Conservation (phyloP, 2,797 vertebrate genomes). For the Acomys russatus region DNA sequence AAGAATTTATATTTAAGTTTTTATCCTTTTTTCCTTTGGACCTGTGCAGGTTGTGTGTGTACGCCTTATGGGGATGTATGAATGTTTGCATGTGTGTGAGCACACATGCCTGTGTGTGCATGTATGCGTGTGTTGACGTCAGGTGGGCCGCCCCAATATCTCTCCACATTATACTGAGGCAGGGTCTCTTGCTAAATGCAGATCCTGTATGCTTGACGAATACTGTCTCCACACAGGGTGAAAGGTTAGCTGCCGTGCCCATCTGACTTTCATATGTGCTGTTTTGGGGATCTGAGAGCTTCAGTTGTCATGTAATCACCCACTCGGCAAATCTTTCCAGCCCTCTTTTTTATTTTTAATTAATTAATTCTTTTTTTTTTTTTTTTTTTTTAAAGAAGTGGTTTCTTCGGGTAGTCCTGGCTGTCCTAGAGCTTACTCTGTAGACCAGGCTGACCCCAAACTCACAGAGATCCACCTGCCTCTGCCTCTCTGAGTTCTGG, state of each 20-base stretch:
- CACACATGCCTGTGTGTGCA: neutral
- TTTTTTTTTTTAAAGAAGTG: too few relatives aligned
- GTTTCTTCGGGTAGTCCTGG: too few relatives aligned
- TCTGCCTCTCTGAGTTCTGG: too few relatives aligned
- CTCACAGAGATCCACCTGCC: too few relatives aligned
- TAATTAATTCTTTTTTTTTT: too few relatives aligned
- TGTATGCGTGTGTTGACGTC: neutral
- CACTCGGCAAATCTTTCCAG: neutral
- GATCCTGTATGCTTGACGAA: neutral
- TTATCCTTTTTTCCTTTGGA: neutral
- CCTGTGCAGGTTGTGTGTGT: neutral
- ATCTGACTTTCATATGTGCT: neutral
- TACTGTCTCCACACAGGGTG: neutral
- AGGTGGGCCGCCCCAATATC: neutral
- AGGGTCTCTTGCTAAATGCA: neutral
- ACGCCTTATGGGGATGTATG: neutral
- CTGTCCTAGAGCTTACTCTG: too few relatives aligned
- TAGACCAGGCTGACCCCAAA: too few relatives aligned
- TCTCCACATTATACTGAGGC: neutral
- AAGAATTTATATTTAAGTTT: constrained; percentile 50
- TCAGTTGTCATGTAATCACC: neutral
- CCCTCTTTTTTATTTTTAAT: too few relatives aligned
- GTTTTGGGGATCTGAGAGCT: neutral
- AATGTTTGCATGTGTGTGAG: neutral
- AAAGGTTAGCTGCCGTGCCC: neutral